A percentile compares a stretch with the other conserved stretches of the same genome.
Conservation (phyloP, 2,888 invertebrate genomes). For the Drosophila paramelanica region DNA sequence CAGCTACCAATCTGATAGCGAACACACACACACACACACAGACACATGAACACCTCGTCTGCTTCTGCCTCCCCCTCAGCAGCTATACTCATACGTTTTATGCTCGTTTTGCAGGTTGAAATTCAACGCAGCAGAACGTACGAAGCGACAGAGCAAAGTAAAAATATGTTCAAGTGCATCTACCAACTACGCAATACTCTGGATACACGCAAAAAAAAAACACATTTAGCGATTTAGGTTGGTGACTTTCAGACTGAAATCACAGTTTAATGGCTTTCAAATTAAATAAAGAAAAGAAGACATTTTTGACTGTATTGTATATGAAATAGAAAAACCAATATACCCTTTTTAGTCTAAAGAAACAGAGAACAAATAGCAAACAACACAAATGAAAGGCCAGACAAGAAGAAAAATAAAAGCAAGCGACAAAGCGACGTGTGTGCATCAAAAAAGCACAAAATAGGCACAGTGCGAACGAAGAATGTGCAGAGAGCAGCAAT, state of each 20-base stretch:
- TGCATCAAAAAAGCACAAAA: constrained; percentile 59
- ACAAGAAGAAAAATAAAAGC: constrained; percentile 53
- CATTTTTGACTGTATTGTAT: too few species aligned
- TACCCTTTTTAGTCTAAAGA: neutral
- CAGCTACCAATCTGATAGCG: constrained; percentile 72
- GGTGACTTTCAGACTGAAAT: too few species aligned
- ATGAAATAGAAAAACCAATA: neutral
- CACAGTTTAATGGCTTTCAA: too few species aligned
- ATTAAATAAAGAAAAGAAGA: too few species aligned
- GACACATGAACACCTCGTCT: neutral
- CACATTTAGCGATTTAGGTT: too few species aligned
- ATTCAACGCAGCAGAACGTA: constrained; percentile 80
- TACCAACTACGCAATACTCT: neutral
- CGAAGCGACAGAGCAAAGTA: constrained; percentile 68
- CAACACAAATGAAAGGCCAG: constrained; percentile 51
- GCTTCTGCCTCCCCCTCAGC: constrained; percentile 1
- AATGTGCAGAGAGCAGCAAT: constrained; percentile 45
- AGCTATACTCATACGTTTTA: constrained; percentile 36
- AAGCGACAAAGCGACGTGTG: constrained; percentile 41
- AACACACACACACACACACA: neutral
- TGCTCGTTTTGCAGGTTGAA: constrained; percentile 75
- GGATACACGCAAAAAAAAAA: neutral
- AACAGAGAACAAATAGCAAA: constrained; percentile 49
- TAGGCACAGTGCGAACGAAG: constrained; percentile 71
- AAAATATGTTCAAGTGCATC: constrained; percentile 30